These are phyloP conservation scores for Mesembrinibis cayennensis DNA, from an alignment of 2,113 vertebrate genomes.

Conservation along the genomic window DNA sequence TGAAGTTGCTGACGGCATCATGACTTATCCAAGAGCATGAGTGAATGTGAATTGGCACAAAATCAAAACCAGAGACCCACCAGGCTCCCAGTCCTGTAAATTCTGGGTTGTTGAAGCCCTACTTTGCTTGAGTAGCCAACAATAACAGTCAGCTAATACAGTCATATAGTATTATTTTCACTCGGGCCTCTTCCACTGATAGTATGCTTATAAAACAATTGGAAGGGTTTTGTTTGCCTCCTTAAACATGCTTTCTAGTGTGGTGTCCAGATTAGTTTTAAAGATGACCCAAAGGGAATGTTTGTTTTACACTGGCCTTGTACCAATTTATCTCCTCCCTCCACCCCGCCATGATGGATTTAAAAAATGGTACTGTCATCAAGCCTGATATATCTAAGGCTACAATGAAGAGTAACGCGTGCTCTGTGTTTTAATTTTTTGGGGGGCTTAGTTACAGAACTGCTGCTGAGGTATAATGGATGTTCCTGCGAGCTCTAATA, in stretches of 20 bases:
- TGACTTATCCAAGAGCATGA: slow-evolving; percentile 14
- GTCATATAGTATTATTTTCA: neutral
- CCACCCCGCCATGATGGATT: neutral
- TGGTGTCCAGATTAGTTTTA: slow-evolving; percentile 4
- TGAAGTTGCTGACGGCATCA: neutral
- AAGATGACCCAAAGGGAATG: slow-evolving; percentile 7
- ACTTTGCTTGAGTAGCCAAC: slow-evolving; percentile 28
- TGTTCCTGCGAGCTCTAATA: slow-evolving; percentile 1
- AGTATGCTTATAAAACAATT: neutral
- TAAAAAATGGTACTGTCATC: slow-evolving; percentile 31
- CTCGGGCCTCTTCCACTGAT: neutral
- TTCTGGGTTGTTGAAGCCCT: slow-evolving; percentile 7
- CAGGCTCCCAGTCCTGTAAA: slow-evolving; percentile 3
- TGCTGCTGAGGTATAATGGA: neutral
- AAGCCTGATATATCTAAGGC: neutral
- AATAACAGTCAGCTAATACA: slow-evolving; percentile 5
- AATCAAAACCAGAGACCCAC: slow-evolving; percentile 15
- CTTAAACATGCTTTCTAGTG: neutral
- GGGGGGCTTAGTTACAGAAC: neutral
- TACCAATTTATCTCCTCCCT: neutral
- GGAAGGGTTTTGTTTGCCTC: neutral
- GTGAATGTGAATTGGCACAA: slow-evolving; percentile 19
- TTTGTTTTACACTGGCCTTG: neutral
- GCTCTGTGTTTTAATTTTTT: slow-evolving; percentile 2
- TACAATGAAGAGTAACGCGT: neutral